Conservation (phyloP, 2,113 vertebrate genomes). For the Megaleporinus macrocephalus region DNA sequence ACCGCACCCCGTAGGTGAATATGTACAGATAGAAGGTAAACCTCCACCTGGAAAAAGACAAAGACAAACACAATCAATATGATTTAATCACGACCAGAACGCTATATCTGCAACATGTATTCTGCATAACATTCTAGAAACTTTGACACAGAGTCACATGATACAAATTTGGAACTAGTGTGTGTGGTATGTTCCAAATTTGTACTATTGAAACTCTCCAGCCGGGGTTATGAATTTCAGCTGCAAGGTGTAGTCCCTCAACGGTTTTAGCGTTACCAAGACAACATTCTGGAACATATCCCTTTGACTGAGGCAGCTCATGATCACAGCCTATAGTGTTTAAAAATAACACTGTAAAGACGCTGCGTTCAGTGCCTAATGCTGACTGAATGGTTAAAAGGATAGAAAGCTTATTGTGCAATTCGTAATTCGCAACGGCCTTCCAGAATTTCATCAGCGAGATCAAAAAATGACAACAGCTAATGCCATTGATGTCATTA, state of each 20-base stretch:
- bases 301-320: neutral
- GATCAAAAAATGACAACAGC: neutral
- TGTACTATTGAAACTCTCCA: neutral
- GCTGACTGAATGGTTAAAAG: constrained; percentile 13
- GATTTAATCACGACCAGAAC: neutral
- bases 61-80: constrained; percentile 4
- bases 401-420: neutral
- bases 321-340: neutral
- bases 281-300: constrained; percentile 25
- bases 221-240: constrained; percentile 17
- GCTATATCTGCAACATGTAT: neutral
- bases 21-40: constrained; percentile 97
- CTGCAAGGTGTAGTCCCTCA: constrained; percentile 21
- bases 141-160: neutral
- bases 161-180: no score
- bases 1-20: constrained; percentile 94
- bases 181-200: neutral
- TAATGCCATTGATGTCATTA: neutral
- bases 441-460: neutral
- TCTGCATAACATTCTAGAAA: neutral
- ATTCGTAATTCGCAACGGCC: neutral
- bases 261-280: neutral
- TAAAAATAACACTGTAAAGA: neutral
- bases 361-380: neutral
- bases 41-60: constrained; percentile 88